Conservation (phyloP, 2,888 invertebrate species). For the Aricia artaxerxes region DNA sequence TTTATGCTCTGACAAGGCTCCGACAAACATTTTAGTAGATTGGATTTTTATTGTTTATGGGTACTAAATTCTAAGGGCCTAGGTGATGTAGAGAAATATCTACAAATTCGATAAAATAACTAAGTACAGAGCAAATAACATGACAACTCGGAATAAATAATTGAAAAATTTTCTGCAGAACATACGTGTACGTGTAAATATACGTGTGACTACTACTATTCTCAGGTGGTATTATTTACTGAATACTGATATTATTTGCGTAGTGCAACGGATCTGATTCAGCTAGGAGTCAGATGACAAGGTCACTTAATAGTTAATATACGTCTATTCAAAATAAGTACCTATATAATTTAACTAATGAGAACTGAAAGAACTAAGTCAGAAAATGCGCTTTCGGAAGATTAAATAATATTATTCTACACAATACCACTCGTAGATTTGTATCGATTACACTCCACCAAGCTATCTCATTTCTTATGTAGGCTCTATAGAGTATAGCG, state of each 20-base stretch:
- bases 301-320: not conserved
- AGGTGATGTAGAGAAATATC: not conserved
- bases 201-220: not conserved
- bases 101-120: not conserved
- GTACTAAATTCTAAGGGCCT: not conserved
- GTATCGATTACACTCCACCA: too few relatives aligned
- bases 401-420: too few relatives aligned
- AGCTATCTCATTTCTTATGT: too few relatives aligned
- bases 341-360: too few relatives aligned
- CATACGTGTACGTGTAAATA: too few relatives aligned
- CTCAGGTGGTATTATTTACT: not conserved
- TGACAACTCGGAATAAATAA: not conserved
- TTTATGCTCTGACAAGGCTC: slow-evolving; percentile 22
- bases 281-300: not conserved
- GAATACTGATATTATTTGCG: not conserved
- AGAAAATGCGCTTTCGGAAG: too few relatives aligned
- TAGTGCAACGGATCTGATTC: slow-evolving; percentile 6
- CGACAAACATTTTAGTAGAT: not conserved
- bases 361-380: too few relatives aligned
- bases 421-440: too few relatives aligned
- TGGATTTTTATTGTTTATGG: not conserved
- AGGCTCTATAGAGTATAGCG: too few relatives aligned
- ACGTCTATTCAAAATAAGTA: not conserved
- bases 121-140: not conserved
- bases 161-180: not conserved